phyloP scores from a whole-genome alignment of 2,113 vertebrate species.

The Gopherus evgoodei region DNA sequence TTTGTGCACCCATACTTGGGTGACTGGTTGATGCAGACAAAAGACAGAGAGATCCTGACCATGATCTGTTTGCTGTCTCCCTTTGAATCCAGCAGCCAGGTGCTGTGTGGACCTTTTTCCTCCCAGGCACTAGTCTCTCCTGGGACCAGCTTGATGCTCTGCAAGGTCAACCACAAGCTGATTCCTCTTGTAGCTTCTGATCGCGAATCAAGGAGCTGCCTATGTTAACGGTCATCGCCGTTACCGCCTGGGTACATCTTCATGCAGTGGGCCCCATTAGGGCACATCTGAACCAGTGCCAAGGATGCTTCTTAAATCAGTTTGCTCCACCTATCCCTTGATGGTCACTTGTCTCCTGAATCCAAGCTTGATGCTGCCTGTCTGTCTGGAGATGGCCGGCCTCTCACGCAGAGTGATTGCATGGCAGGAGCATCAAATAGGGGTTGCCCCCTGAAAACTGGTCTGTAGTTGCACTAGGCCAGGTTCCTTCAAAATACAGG shows the following conservation, averaged over 20 bases:
- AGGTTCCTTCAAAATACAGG: neutral
- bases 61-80: neutral
- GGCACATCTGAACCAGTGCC: fast-evolving
- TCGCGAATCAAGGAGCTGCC: neutral
- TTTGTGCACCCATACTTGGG: neutral
- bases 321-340: neutral
- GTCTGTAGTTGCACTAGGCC: neutral
- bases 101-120: neutral
- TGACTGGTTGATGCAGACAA: no score
- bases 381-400: neutral
- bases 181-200: neutral
- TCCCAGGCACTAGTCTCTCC: neutral
- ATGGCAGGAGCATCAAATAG: neutral
- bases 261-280: fast-evolving
- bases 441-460: neutral
- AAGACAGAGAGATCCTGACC: neutral
- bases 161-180: neutral
- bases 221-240: neutral
- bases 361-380: fast-evolving
- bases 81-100: neutral
- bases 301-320: neutral
- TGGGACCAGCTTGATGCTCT: neutral
- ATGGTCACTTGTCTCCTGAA: fast-evolving
- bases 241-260: neutral
- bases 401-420: fast-evolving